Evolutionary conservation across 2,797 vertebrate genomes (phyloP), one percentile per base, ranked within the genome.

Genomic region (Hipposideros larvatus): DNA sequence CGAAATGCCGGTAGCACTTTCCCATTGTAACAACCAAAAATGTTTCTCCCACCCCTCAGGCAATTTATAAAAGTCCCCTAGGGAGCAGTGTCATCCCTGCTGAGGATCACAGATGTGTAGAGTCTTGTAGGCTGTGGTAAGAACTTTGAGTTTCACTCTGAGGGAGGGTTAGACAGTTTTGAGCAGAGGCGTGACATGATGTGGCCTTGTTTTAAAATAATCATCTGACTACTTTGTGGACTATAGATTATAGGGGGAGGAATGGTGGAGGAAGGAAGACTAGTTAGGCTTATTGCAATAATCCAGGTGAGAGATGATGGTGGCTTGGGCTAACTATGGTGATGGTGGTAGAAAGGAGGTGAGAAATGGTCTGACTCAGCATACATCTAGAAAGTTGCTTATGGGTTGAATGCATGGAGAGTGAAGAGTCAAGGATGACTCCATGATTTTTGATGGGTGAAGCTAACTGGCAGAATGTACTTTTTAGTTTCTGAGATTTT

Each of bases 141-240:
- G 63, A 80, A 61, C n/a, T 77, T 85, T 53, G 19, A 53, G 43
- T 90, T 87, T 71, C 53, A 37, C 9, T 59, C 16, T 2, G 4
- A 73, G 57, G 74, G 65, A 55, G 37, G 37, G 37, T 4, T 65
- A 68, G 37, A 55, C 19, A 11, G 26, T 75, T 96, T 95, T 63
- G 48, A 87, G 51, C 15, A 63, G 83, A 85, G 59, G 19, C 11
- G 5, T 65, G 46, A 37, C 34, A 37, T 65, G 68, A 89, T 79
- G 31, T 87, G 75, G 66, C 13, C 59, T 92, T 82, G 37, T 83
- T 92, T 77, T 90, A 80, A 90, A 37, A 37, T 37, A 37, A 85
- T 51, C 46, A 75, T 8, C 26, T 87, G 71, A 53, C 7, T 84
- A 31, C 18, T 51, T 0, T 65, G 57, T 77, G 19, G 65, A 74